Base-by-base conservation (phyloP, 1,140 invertebrate genomes). In the Orius laevigatus region DNA sequence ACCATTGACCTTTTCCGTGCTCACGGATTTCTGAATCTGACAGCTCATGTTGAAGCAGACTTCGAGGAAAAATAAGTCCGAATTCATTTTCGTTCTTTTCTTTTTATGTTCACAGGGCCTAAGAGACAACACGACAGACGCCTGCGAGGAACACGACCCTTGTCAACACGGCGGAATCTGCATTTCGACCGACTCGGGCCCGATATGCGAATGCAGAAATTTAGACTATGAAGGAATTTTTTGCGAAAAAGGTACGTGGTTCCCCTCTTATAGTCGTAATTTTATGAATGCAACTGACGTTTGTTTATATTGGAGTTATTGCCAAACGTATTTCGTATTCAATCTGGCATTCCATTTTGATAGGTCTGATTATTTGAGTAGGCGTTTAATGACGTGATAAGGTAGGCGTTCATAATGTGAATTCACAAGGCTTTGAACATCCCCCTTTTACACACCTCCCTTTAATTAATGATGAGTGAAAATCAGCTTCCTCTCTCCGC, bases 81-180 rank as follows among this genome's bases (percentile, higher is more conserved):
- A 47, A 32, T 47, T 25, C 8, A 46, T 34, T 48, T 42, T 25
- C 14, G 12, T 16, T 40, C 32, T 40, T 14, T 5, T 31, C 58
- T 49, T 63, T 55, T 71, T 42, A 31, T 52, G 40, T 38, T 53
- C 69, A 31, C 69, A 78, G 73, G 76, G 75, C 52, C 43, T 48
- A 14, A 34, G 53, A 38, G 53, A 53, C 16, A 56, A 55, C 35
- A 34, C 45, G 15, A 51, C 76, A 12, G 84, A 89, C 60, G 79
- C 82, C 5, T 93, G 88, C 61, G 82, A 87, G 60, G 74, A 79
- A 2, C 76, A 81, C 38, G 85, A 91, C 66, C 88, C 87, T 1
- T 95, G 91, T 67, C 80, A 88, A 63, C 86, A 96, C 60, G 86
- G 82, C 14, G 91, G 90, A 16, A 84, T 88, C 55, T 96, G 91